Conservation (phyloP, 2,888 invertebrate species). For the Cacoxenus indagator region DNA sequence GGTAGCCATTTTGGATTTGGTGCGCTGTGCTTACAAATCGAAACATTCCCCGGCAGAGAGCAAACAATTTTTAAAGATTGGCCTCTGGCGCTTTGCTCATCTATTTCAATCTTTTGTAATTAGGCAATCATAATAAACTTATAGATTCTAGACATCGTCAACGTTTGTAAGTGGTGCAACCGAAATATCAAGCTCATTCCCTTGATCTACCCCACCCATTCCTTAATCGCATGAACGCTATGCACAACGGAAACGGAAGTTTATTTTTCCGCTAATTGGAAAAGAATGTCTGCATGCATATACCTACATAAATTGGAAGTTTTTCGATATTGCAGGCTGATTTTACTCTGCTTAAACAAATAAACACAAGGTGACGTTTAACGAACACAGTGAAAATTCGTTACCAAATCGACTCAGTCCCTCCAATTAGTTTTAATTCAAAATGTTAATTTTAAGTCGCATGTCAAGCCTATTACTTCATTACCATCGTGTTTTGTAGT, state of each 20-base stretch:
- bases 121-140: not conserved
- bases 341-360: slow-evolving; percentile 43
- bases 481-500: no score
- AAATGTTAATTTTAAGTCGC: no score
- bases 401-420: no score
- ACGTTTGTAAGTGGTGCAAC: slow-evolving; percentile 49
- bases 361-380: slow-evolving; percentile 56
- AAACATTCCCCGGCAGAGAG: slow-evolving; percentile 26
- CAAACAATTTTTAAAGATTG: slow-evolving; percentile 28
- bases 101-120: not conserved
- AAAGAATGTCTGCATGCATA: not conserved
- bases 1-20: slow-evolving; percentile 42
- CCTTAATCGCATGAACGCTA: not conserved
- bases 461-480: no score
- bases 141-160: not conserved
- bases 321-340: no score
- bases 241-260: slow-evolving; percentile 56
- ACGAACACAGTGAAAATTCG: no score
- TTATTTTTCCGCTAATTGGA: slow-evolving; percentile 42
- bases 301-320: slow-evolving; percentile 10
- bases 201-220: not conserved
- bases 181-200: slow-evolving; percentile 34
- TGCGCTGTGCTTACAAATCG: not conserved
- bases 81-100: not conserved
- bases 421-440: no score